Percentiles rank a stretch among this genome's conserved stretches.
Conservation (phyloP, 2,113 vertebrate genomes). For the Chlamydotis undulata region DNA sequence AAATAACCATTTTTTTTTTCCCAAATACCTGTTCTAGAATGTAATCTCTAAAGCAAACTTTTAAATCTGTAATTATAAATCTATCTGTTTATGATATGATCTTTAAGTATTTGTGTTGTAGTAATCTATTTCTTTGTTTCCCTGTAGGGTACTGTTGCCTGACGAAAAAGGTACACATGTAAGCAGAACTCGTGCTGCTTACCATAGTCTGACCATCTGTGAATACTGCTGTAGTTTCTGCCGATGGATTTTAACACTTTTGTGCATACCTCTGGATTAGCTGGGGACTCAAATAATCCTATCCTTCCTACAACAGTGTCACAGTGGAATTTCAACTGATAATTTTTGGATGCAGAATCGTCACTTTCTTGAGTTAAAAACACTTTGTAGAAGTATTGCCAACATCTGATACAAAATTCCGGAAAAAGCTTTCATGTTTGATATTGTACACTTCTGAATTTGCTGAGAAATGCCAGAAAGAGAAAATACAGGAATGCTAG, state of each 20-base stretch:
- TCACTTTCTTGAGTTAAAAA: conserved; percentile 28
- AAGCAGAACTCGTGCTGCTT: background rate
- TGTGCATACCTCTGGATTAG: background rate
- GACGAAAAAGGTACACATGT: background rate
- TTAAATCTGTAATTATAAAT: background rate
- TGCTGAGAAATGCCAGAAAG: background rate
- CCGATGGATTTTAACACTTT: conserved; percentile 13
- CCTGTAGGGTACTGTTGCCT: background rate
- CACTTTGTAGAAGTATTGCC: background rate
- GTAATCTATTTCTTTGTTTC: background rate
- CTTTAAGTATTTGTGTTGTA: background rate
- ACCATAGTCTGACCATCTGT: background rate
- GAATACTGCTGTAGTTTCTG: conserved; percentile 2
- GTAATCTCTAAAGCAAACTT: background rate
- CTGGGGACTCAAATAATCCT: background rate
- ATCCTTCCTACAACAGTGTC: background rate
- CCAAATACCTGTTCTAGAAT: background rate
- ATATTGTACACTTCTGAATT: background rate
- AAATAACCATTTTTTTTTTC: background rate
- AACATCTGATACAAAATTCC: background rate
- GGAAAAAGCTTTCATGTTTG: background rate
- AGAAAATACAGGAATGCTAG: background rate
- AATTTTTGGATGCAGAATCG: background rate
- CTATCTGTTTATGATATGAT: background rate
- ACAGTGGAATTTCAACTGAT: background rate